Conservation (phyloP, 2,113 vertebrate genomes). For the Mugil cephalus region DNA sequence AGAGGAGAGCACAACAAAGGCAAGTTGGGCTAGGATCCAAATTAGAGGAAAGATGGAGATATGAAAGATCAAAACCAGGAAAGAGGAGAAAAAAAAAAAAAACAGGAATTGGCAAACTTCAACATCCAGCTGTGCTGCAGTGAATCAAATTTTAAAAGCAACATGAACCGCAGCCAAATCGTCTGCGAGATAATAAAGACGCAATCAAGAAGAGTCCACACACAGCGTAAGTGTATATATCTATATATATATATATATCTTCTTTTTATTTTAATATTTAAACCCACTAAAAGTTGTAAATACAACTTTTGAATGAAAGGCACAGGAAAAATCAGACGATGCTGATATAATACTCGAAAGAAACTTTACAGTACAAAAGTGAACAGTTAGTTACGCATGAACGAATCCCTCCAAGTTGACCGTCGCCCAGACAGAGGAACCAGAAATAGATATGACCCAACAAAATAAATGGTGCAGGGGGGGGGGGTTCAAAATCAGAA, state of each 20-base stretch:
- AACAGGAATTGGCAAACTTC: constrained; percentile 54
- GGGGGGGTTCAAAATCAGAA: constrained; percentile 76
- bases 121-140: constrained; percentile 65
- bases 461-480: constrained; percentile 44
- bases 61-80: constrained; percentile 64
- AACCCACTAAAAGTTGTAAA: constrained; percentile 97
- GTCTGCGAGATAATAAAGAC: constrained; percentile 31
- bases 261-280: constrained; percentile 94
- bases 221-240: constrained; percentile 62
- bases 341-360: constrained; percentile 95
- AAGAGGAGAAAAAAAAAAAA: constrained; percentile 37
- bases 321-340: constrained; percentile 99
- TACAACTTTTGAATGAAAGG: constrained; percentile 96
- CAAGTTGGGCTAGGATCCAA: constrained; percentile 39
- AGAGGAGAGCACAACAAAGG: constrained; percentile 58
- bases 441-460: constrained; percentile 80
- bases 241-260: constrained; percentile 78
- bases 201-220: constrained; percentile 71
- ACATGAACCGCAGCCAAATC: constrained; percentile 39
- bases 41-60: constrained; percentile 63
- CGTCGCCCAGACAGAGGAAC: constrained; percentile 76
- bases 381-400: constrained; percentile 93
- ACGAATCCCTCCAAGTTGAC: constrained; percentile 85
- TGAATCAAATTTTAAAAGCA: constrained; percentile 51
- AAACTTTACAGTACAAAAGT: constrained; percentile 95